A percentile compares a stretch with the other conserved stretches of the same genome.
These are phyloP conservation scores for Umimayanthus chanpuru DNA, from an alignment of 92 coral and sea anemone species.

Conservation along the genomic window DNA sequence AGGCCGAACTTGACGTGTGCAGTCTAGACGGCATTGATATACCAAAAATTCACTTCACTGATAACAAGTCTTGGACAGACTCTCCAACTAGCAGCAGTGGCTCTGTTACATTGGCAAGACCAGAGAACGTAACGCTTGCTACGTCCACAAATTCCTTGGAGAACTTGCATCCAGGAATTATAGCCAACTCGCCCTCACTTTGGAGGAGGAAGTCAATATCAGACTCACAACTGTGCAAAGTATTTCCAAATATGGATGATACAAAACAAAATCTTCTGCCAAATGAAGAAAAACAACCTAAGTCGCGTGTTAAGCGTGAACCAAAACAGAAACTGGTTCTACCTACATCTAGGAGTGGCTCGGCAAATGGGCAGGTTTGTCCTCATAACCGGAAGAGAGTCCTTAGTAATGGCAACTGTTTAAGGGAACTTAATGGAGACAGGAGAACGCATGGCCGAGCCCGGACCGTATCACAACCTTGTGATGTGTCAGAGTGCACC, in stretches of 20 bases:
- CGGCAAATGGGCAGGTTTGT: not conserved
- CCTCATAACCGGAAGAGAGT: not conserved
- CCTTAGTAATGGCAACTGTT: not conserved
- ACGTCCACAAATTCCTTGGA: not conserved
- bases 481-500: not conserved
- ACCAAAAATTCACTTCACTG: conserved; percentile 22
- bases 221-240: conserved; percentile 7
- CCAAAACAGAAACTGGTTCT: not conserved
- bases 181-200: not conserved
- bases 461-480: conserved; percentile 26
- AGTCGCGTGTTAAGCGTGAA: not conserved
- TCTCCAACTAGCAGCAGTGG: not conserved
- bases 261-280: not conserved
- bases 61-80: not conserved
- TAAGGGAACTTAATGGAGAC: not conserved
- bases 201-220: conserved; percentile 26
- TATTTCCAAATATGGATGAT: conserved; percentile 3
- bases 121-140: conserved; percentile 1
- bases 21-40: conserved; percentile 12
- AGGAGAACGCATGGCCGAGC: not conserved
- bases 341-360: not conserved
- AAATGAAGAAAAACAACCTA: not conserved
- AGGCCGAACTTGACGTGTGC: not conserved
- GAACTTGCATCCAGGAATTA: not conserved
- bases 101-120: not conserved